Evolutionary conservation across 2,113 vertebrate genomes (phyloP).

Genomic region (Prionailurus bengalensis): DNA sequence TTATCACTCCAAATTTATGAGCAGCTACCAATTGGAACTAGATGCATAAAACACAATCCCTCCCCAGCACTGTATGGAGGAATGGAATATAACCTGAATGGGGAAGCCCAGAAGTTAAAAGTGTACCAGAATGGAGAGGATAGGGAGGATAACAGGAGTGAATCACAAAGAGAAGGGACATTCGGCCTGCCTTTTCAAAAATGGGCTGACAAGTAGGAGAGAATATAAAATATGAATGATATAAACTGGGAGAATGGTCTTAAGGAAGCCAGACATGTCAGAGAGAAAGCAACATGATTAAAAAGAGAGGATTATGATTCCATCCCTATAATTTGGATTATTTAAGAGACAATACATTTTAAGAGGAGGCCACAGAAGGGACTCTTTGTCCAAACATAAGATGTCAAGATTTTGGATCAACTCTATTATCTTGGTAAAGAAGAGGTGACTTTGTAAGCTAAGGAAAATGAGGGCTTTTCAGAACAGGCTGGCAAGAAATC

Average conservation of each 20-base stretch:
- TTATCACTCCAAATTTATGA: neutral
- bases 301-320: neutral
- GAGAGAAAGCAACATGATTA: neutral
- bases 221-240: neutral
- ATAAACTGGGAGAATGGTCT: neutral
- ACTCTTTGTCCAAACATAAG: neutral
- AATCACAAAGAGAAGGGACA: neutral
- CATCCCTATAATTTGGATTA: neutral
- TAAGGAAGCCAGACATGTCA: neutral
- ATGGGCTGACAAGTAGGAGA: neutral
- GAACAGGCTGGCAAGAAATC: slow-evolving; percentile 10
- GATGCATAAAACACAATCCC: neutral
- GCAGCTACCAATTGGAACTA: neutral
- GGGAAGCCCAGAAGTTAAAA: neutral
- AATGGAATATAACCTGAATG: neutral
- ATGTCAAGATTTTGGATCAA: neutral
- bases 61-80: neutral
- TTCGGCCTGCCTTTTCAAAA: neutral
- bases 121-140: neutral
- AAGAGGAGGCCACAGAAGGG: neutral
- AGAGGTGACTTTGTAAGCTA: neutral
- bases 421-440: neutral
- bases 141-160: neutral
- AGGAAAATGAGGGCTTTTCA: neutral
- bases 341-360: neutral